These are phyloP conservation scores for Solea solea DNA, from an alignment of 2,113 vertebrate genomes.

Conservation along the genomic window DNA sequence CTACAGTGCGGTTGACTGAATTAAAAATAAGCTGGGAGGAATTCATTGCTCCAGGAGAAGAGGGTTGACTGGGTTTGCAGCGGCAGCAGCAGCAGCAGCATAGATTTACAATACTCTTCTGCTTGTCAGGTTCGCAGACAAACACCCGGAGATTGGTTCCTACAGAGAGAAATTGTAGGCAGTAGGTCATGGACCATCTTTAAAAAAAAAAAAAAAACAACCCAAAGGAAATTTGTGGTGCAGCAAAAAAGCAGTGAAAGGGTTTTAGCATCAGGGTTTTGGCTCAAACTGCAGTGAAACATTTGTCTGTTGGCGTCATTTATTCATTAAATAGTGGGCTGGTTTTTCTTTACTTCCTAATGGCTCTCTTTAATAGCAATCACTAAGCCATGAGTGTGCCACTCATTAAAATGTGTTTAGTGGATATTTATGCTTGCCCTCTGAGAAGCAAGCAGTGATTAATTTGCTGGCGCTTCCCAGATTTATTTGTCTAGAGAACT, in stretches of 20 bases:
- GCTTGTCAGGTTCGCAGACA: slow-evolving; percentile 45
- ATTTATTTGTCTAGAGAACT: slow-evolving; percentile 44
- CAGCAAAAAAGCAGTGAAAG: slow-evolving; percentile 25
- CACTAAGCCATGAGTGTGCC: slow-evolving; percentile 48
- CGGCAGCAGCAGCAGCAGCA: slow-evolving; percentile 9
- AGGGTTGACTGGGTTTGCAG: slow-evolving; percentile 28
- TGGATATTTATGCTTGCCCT: slow-evolving; percentile 60
- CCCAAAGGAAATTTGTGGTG: slow-evolving; percentile 60
- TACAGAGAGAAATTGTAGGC: slow-evolving; percentile 31
- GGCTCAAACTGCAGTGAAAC: slow-evolving; percentile 17
- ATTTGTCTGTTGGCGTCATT: slow-evolving; percentile 62
- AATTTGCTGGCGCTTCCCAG: slow-evolving; percentile 22
- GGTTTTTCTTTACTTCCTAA: slow-evolving; percentile 60
- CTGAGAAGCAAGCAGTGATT: slow-evolving; percentile 38
- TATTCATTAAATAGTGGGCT: slow-evolving; percentile 51
- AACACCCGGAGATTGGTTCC: slow-evolving; percentile 23
- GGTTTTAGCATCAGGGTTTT: background rate
- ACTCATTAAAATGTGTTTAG: slow-evolving; percentile 73
- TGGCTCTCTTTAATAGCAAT: slow-evolving; percentile 58
- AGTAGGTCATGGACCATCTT: slow-evolving; percentile 19
- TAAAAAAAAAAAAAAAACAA: slow-evolving; percentile 42
- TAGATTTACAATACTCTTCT: slow-evolving; percentile 54
- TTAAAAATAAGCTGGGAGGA: slow-evolving; percentile 64
- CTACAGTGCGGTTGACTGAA: slow-evolving; percentile 62
- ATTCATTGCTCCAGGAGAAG: slow-evolving; percentile 44